Evolutionary conservation across 2,797 vertebrate genomes (phyloP).

Genomic region (Margarornis squamiger): DNA sequence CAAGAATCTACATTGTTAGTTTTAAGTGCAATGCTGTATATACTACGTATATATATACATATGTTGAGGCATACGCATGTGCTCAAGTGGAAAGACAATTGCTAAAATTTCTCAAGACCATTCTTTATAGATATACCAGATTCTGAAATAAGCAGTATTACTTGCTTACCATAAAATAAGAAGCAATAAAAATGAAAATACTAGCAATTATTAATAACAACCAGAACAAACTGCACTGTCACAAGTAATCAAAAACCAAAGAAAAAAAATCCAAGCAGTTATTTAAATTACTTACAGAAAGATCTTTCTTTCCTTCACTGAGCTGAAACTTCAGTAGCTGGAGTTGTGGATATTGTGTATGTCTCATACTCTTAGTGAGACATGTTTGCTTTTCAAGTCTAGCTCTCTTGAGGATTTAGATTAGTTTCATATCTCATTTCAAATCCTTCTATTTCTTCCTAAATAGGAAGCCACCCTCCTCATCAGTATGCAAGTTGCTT

Average conservation of each 20-base stretch:
- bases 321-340: not conserved
- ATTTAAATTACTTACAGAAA: not conserved
- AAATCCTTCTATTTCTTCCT: not conserved
- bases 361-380: not conserved
- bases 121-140: not conserved
- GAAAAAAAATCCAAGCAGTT: not conserved
- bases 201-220: not conserved
- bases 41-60: fast-evolving
- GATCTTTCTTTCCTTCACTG: not conserved
- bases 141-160: not conserved
- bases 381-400: not conserved
- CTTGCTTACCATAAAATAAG: not conserved
- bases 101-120: not conserved
- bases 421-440: not conserved
- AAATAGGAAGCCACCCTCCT: not conserved
- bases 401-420: not conserved
- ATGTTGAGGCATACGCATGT: not conserved
- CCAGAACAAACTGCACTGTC: not conserved
- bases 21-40: not conserved
- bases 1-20: not conserved
- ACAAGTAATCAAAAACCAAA: not conserved
- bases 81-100: not conserved
- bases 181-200: not conserved
- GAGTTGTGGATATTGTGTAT: fast-evolving
- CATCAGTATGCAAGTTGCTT: not conserved